Evolutionary conservation across 2,113 vertebrate species (phyloP), one percentile per base, ranked within the genome.

Genomic region (Tringa solitaria): DNA sequence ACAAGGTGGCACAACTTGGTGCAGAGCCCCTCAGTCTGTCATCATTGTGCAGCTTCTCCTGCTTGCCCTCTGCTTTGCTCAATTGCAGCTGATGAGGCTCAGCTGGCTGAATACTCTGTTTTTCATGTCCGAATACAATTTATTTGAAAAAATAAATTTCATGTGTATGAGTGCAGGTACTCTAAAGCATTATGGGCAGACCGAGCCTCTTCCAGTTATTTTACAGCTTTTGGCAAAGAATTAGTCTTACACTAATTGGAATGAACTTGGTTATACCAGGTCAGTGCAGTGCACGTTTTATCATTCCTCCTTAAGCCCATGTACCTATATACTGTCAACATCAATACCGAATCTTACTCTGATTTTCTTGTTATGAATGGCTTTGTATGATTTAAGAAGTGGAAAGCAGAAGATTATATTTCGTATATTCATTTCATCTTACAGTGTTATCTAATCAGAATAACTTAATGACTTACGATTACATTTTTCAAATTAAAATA

Each of bases 401-500:
- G 41, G 83, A 32, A 73, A 77, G 61, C 27, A 87, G 50, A 69
- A 60, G 15, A 60, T 65, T 73, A 51, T 84, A 41, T 12, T 91
- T 92, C 84, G 59, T 84, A 96, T 45, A 56, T 84, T 87, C 57
- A 57, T 95, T 95, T 91, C 41, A 82, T 67, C 75, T 95, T 48
- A 20, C 75, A 80, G 46, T n/a, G 92, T 97, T 96, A 87, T 89
- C 85, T 84, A 68, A 51, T 92, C 72, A 95, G 83, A 67, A 89
- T 53, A 91, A 82, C 3, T 80, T 88, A 94, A 89, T 90, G 54
- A 50, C 50, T 95, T 78, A 68, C 41, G 45, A 93, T 95, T 86
- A 79, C 45, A 87, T 94, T 97, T 93, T 90, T 87, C 80, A 90
- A 64, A 86, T 87, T 54, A 94, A 94, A 96, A 95, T 82, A 51